These are phyloP conservation scores for Tursiops truncatus DNA, from an alignment of 2,113 vertebrate genomes.

Conservation along the genomic window DNA sequence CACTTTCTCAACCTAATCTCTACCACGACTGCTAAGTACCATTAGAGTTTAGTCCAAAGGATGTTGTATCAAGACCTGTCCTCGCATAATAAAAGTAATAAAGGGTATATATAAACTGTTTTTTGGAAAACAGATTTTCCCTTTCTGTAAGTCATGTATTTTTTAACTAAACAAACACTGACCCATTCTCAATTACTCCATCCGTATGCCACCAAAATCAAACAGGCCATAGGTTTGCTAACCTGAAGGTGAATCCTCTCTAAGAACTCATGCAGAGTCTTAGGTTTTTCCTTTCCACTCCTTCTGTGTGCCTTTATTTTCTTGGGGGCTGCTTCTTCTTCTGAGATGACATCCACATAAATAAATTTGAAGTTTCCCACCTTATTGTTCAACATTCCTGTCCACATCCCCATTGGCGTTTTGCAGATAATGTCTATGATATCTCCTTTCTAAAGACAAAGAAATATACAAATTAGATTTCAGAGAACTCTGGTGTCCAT, in stretches of 20 bases:
- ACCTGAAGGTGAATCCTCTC: conserved; percentile 92
- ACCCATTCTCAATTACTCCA: neutral
- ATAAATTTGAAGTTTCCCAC: conserved; percentile 97
- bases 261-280: conserved; percentile 89
- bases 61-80: conserved; percentile 14
- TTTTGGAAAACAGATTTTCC: conserved; percentile 40
- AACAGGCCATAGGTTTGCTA: conserved; percentile 37
- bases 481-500: neutral
- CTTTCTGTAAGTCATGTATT: conserved; percentile 13
- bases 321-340: conserved; percentile 83
- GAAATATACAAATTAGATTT: neutral
- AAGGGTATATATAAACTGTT: conserved; percentile 40
- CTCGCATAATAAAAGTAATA: conserved; percentile 41
- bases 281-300: conserved; percentile 84
- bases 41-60: conserved; percentile 40
- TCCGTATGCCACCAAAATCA: neutral
- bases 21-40: conserved; percentile 5
- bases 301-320: conserved; percentile 83
- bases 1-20: conserved; percentile 27
- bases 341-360: conserved; percentile 91
- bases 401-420: conserved; percentile 96
- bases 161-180: neutral
- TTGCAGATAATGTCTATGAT: conserved; percentile 95
- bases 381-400: conserved; percentile 91
- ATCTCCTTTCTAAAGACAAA: conserved; percentile 90